phyloP scores from a whole-genome alignment of 2,888 invertebrate species.

The Agriopis marginaria region DNA sequence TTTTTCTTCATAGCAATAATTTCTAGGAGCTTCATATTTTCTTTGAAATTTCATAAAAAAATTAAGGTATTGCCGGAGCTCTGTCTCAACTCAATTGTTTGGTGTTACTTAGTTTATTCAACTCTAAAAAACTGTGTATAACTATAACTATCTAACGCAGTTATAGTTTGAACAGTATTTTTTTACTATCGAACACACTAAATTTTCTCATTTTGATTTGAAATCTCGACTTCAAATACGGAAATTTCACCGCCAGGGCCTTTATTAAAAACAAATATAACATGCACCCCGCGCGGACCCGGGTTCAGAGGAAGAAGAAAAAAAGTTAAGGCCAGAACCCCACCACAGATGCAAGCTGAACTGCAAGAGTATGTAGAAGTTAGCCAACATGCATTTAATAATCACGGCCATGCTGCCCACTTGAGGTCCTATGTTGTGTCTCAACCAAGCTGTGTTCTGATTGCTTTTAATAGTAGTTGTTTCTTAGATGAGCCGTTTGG shows the following conservation, averaged over 20 bases:
- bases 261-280: slow-evolving; percentile 81
- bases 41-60: no score
- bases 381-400: no score
- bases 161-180: not conserved
- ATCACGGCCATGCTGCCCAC: not conserved
- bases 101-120: no score
- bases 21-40: not conserved
- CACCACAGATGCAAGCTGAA: not conserved
- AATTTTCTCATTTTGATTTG: not conserved
- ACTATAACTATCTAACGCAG: not conserved
- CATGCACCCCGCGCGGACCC: slow-evolving; percentile 60
- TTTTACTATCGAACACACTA: not conserved
- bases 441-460: not conserved
- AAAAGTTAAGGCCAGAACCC: slow-evolving; percentile 36
- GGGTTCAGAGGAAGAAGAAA: slow-evolving; percentile 62
- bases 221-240: slow-evolving; percentile 48
- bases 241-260: slow-evolving; percentile 62
- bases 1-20: not conserved
- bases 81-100: no score
- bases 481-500: slow-evolving; percentile 24
- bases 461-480: not conserved
- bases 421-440: not conserved
- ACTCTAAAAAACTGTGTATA: no score
- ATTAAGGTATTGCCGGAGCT: no score
- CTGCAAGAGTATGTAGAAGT: not conserved